These are phyloP conservation scores for Drosophila atripex DNA, from an alignment of 2,888 invertebrate species.

Conservation along the genomic window DNA sequence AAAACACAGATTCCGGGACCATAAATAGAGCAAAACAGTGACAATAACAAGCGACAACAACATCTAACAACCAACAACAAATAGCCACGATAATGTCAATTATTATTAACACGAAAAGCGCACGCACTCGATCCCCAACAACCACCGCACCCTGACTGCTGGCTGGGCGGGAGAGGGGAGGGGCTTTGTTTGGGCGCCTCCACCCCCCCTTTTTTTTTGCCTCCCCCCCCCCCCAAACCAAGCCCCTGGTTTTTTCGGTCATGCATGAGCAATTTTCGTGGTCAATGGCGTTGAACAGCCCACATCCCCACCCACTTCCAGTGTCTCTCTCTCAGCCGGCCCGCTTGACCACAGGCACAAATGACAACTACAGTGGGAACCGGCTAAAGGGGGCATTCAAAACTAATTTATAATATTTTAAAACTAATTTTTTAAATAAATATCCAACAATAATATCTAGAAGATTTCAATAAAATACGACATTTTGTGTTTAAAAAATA, in stretches of 20 bases:
- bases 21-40: conserved; percentile 48
- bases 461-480: no score
- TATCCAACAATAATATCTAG: no score
- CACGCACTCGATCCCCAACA: conserved; percentile 39
- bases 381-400: neutral
- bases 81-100: conserved; percentile 63
- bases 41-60: conserved; percentile 15
- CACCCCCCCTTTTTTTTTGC: neutral
- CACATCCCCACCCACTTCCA: conserved; percentile 25
- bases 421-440: no score
- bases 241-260: conserved; percentile 20
- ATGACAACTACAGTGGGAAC: conserved; percentile 22
- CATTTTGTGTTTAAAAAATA: no score
- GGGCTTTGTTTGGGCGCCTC: neutral
- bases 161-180: no score
- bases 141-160: no score
- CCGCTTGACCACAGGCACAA: conserved; percentile 29
- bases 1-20: conserved; percentile 22
- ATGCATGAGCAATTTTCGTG: conserved; percentile 61
- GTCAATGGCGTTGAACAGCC: conserved; percentile 60
- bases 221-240: neutral
- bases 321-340: neutral
- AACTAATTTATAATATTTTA: no score
- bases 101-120: conserved; percentile 67
- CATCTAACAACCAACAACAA: conserved; percentile 25